These are phyloP conservation scores for Habrosyne pyritoides DNA, from an alignment of 2,888 invertebrate species.

Conservation along the genomic window DNA sequence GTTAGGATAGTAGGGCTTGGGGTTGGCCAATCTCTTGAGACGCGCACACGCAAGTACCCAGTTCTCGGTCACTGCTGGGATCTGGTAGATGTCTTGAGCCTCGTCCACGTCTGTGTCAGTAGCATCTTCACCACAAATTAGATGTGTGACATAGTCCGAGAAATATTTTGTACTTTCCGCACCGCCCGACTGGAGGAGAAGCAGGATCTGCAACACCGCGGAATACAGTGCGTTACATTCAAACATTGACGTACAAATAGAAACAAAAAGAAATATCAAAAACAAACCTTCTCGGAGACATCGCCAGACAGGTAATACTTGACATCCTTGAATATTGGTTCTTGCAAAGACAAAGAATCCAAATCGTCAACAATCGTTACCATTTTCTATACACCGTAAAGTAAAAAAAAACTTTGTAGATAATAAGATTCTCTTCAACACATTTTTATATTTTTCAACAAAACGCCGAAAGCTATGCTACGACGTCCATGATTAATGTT, in stretches of 20 bases:
- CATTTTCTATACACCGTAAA: conserved; percentile 67
- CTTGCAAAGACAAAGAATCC: conserved; percentile 80
- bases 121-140: conserved; percentile 93
- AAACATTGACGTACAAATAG: conserved; percentile 48
- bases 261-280: conserved; percentile 55
- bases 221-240: conserved; percentile 45
- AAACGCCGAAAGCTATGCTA: conserved; percentile 62
- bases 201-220: conserved; percentile 86
- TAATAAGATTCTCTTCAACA: conserved; percentile 42
- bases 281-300: conserved; percentile 88
- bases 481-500: conserved; percentile 73
- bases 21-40: conserved; percentile 85
- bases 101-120: conserved; percentile 94
- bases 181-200: conserved; percentile 92
- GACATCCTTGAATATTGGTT: conserved; percentile 91
- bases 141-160: conserved; percentile 95
- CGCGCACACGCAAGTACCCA: conserved; percentile 91
- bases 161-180: conserved; percentile 94
- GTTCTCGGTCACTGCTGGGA: conserved; percentile 93
- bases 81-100: conserved; percentile 96
- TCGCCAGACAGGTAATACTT: conserved; percentile 93
- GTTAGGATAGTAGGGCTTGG: conserved; percentile 89
- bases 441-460: conserved; percentile 61
- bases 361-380: conserved; percentile 82
- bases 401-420: conserved; percentile 38